Percentiles rank a stretch among this genome's conserved stretches.
Conservation (phyloP, 2,113 vertebrate species). For the Actinemys pallida region DNA sequence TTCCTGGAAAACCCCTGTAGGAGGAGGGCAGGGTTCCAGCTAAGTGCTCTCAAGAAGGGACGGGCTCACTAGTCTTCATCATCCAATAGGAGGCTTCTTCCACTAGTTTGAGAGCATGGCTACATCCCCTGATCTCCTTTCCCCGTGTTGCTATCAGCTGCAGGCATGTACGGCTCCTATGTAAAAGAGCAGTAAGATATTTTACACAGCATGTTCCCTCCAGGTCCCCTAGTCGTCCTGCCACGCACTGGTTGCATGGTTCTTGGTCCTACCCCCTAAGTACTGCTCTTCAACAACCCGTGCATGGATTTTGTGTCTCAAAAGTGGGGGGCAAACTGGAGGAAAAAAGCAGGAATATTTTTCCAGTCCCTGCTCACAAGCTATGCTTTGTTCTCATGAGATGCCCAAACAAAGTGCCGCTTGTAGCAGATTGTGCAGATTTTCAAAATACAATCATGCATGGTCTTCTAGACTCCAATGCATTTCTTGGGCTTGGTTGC, state of each 20-base stretch:
- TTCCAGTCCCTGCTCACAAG: not conserved
- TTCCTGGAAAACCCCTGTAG: rapidly evolving
- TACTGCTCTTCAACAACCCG: not conserved
- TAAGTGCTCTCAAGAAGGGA: not conserved
- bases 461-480: not conserved
- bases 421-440: not conserved
- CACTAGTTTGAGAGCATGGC: not conserved
- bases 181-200: not conserved
- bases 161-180: not conserved
- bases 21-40: not conserved
- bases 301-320: not conserved
- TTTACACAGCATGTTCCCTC: not conserved
- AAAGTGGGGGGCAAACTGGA: not conserved
- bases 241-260: not conserved
- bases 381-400: not conserved
- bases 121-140: not conserved
- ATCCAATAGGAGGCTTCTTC: not conserved
- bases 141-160: not conserved
- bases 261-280: not conserved
- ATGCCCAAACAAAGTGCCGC: not conserved
- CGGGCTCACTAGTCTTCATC: not conserved
- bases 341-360: not conserved
- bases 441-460: not conserved
- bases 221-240: not conserved
- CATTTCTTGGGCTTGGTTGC: not conserved